A percentile compares a stretch with the other conserved stretches of the same genome.
These are phyloP conservation scores for Hydraecia micacea DNA, from an alignment of 2,888 invertebrate species.

Conservation along the genomic window DNA sequence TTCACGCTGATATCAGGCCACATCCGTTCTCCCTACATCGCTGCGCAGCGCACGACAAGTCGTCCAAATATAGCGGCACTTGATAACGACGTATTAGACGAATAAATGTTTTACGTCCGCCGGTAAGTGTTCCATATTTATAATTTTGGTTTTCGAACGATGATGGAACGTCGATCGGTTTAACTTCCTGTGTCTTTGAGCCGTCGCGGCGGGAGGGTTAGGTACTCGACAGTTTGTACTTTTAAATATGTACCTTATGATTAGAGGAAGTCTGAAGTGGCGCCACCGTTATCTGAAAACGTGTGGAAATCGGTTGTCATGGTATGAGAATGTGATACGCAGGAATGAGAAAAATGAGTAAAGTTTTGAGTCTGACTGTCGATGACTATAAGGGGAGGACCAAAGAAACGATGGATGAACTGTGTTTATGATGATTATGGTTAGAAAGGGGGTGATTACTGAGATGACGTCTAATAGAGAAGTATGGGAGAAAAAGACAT, in stretches of 20 bases:
- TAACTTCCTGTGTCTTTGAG: slow-evolving; percentile 61
- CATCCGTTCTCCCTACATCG: slow-evolving; percentile 70
- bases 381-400: no score
- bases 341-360: no score
- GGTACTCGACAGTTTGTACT: neutral
- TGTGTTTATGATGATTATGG: no score
- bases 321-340: no score
- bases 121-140: slow-evolving; percentile 85
- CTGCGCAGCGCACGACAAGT: slow-evolving; percentile 77
- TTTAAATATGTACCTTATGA: neutral
- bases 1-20: slow-evolving; percentile 33
- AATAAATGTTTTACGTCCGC: slow-evolving; percentile 84
- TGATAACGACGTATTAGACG: slow-evolving; percentile 87
- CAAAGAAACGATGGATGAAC: no score
- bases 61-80: slow-evolving; percentile 86
- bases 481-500: no score
- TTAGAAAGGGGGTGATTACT: no score
- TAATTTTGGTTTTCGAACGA: slow-evolving; percentile 74
- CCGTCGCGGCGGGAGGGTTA: slow-evolving; percentile 19
- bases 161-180: slow-evolving; percentile 69
- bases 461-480: no score
- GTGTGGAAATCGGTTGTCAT: no score
- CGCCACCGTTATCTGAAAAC: no score
- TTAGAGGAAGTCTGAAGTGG: no score
- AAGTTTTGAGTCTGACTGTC: no score